Conservation (phyloP, 2,888 invertebrate species). For the Brenthis hecate region DNA sequence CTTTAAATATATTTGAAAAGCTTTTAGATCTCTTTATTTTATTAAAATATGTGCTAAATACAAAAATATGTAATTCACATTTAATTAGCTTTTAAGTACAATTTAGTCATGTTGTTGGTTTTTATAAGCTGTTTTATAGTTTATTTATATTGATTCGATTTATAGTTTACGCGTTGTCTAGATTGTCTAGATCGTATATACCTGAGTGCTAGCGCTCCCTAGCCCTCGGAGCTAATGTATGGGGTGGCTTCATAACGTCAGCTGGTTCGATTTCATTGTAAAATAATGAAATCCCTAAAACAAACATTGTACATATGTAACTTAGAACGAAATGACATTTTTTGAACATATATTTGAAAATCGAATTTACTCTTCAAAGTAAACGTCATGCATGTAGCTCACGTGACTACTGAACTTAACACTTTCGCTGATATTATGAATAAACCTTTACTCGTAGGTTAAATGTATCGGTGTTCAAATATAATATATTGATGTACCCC, state of each 20-base stretch:
- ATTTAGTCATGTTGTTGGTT: slow-evolving; percentile 39
- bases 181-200: slow-evolving; percentile 3
- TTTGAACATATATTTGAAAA: slow-evolving; percentile 17
- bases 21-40: slow-evolving; percentile 9
- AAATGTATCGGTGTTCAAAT: slow-evolving; percentile 34
- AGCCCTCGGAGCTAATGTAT: slow-evolving; percentile 7
- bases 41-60: slow-evolving; percentile 11
- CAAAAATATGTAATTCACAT: slow-evolving; percentile 16
- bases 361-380: slow-evolving; percentile 15
- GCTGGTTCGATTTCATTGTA: slow-evolving; percentile 22
- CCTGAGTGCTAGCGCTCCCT: slow-evolving; percentile 21
- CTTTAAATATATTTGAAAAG: slow-evolving; percentile 7
- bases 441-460: slow-evolving; percentile 31
- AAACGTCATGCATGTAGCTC: not conserved
- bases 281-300: not conserved
- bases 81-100: slow-evolving; percentile 34
- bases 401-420: slow-evolving; percentile 13
- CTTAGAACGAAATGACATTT: not conserved
- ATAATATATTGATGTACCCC: slow-evolving; percentile 27
- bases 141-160: slow-evolving; percentile 31
- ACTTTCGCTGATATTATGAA: slow-evolving; percentile 36
- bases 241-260: slow-evolving; percentile 33
- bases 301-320: slow-evolving; percentile 8
- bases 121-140: slow-evolving; percentile 39
- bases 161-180: slow-evolving; percentile 30